Evolutionary conservation across 2,797 vertebrate species (phyloP), one percentile per base, ranked within the genome.

Genomic region (Lepidocolaptes lacrymiger): DNA sequence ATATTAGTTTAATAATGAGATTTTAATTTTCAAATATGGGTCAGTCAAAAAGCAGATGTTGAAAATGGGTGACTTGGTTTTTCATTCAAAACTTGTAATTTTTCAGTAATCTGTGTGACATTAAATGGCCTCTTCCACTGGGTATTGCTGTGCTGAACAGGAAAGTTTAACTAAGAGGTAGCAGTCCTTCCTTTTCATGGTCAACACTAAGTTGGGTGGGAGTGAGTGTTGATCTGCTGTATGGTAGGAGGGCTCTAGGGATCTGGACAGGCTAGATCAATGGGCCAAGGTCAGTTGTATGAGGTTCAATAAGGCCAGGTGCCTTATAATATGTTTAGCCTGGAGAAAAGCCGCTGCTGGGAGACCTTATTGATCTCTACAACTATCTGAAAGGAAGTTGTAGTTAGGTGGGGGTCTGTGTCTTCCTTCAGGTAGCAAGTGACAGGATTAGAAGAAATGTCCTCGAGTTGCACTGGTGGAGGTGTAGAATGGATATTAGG

Each of bases 361-460:
- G 21, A 41, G 21, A 32, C 18, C 11, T 34, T 67, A 15, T 11
- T 0, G 0, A 34, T 81, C 21, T 41, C 14, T 54, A 27, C 2
- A 27, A 1, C 5, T 48, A 34, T 10, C 39, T 39, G 55, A 54
- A 59, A 46, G 37, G 21, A 41, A 8, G 8, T 26, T 22, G 5
- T 36, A 23, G 21, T 27, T 15, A 24, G 21, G 10, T 41, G 30
- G 12, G 14, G 7, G 6, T 61, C 39, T 0, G 0, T 46, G 30
- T 74, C 68, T 34, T 59, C 39, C 39, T 39, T 10, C 34, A 14
- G 14, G 12, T 36, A 32, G 23, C 6, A 52, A 58, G 37, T 21
- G n/a, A 58, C 9, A 34, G 17, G 26, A 61, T 68, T 34, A 48
- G 15, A 41, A 39, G 28, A 61, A 54, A 48, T 15, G 41, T 32